These are phyloP conservation scores for Ips typographus DNA, from an alignment of 1,140 invertebrate genomes.

Conservation along the genomic window DNA sequence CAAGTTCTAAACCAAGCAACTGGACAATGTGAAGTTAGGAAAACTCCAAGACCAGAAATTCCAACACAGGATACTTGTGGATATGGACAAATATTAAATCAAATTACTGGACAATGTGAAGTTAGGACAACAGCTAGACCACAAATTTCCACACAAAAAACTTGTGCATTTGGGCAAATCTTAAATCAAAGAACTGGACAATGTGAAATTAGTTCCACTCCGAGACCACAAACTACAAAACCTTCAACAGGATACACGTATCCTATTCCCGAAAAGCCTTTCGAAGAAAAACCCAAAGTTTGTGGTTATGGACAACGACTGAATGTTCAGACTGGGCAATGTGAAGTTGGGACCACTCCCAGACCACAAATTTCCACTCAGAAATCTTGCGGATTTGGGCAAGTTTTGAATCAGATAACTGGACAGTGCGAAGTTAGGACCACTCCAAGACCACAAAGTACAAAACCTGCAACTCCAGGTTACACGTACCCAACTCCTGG, in stretches of 20 bases:
- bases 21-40: slow-evolving; percentile 6
- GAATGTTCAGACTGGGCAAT: neutral
- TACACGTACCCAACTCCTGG: neutral
- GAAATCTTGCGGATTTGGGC: neutral
- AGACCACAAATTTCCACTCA: neutral
- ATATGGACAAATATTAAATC: slow-evolving; percentile 12
- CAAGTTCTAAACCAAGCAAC: slow-evolving; percentile 11
- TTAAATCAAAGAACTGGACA: too few species aligned
- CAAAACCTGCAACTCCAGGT: neutral
- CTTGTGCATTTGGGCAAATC: neutral
- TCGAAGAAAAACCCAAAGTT: slow-evolving; percentile 11
- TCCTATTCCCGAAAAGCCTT: neutral
- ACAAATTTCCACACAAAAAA: neutral
- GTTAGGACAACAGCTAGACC: neutral
- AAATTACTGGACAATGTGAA: slow-evolving; percentile 10
- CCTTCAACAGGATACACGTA: neutral
- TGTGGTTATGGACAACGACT: neutral
- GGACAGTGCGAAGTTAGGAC: slow-evolving; percentile 11
- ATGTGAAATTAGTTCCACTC: too few species aligned
- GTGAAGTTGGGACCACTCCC: slow-evolving; percentile 8
- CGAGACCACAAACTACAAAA: too few species aligned
- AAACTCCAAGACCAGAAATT: slow-evolving; percentile 2
- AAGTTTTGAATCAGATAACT: neutral
- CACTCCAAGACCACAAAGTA: neutral
- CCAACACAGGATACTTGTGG: neutral